Evolutionary conservation across 2,797 vertebrate genomes (phyloP).

Genomic region (Chloroceryle amazona): DNA sequence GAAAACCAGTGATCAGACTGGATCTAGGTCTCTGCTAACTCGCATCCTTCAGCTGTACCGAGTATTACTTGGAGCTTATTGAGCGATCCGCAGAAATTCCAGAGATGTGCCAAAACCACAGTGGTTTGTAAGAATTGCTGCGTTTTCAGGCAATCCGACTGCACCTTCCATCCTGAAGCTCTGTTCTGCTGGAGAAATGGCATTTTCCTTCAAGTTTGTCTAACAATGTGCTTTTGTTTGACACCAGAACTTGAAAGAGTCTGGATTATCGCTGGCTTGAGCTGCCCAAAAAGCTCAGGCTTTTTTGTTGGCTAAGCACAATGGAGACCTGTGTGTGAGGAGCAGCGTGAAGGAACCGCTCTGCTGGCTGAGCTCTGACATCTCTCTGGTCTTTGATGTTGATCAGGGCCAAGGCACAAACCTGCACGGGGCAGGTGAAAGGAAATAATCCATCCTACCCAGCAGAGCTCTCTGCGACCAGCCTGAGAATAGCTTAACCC

Average conservation of each 20-base stretch:
- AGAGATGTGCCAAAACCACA: not conserved
- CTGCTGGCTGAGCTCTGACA: not conserved
- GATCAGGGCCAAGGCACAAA: not conserved
- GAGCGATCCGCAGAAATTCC: not conserved
- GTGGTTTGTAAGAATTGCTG: not conserved
- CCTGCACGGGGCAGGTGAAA: not conserved
- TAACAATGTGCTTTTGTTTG: not conserved
- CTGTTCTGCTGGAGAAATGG: not conserved
- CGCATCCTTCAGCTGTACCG: not conserved
- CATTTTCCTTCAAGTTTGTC: not conserved
- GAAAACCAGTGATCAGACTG: not conserved
- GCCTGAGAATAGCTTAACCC: not conserved
- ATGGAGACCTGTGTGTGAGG: not conserved
- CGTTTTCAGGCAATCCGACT: not conserved
- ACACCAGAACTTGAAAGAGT: not conserved
- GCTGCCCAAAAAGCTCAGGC: not conserved
- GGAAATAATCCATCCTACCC: not conserved
- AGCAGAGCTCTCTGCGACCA: not conserved
- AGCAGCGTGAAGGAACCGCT: fast-evolving
- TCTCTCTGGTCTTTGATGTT: not conserved
- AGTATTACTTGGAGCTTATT: not conserved
- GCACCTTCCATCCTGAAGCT: not conserved
- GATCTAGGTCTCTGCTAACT: not conserved
- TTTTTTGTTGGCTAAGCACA: not conserved
- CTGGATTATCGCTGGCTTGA: not conserved